Evolutionary conservation across 2,888 invertebrate genomes (phyloP).

Genomic region (Elmis aenea): DNA sequence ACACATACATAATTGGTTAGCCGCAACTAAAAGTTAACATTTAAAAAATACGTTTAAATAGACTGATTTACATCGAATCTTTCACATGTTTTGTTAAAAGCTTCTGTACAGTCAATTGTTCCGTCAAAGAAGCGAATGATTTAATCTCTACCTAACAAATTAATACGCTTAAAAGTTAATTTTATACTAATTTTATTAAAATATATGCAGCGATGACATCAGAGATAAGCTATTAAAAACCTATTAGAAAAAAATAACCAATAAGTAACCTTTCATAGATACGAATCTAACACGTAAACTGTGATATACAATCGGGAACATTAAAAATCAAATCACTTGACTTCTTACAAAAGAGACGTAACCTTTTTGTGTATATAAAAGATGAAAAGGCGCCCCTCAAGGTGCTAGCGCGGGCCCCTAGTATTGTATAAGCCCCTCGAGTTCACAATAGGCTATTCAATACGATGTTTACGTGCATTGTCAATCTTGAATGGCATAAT

Average conservation of each 20-base stretch:
- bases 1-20: too few species aligned
- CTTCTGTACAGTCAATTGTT: too few species aligned
- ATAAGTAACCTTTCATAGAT: slow-evolving; percentile 9
- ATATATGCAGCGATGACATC: slow-evolving; percentile 14
- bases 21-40: too few species aligned
- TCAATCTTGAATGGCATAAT: slow-evolving; percentile 38
- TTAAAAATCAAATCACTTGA: slow-evolving; percentile 38
- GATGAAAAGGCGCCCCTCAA: slow-evolving; percentile 19
- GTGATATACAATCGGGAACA: slow-evolving; percentile 14
- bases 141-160: too few species aligned
- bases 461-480: slow-evolving; percentile 42
- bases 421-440: slow-evolving; percentile 22
- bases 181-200: slow-evolving; percentile 7
- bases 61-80: too few species aligned
- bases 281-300: too few species aligned
- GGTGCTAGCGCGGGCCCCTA: slow-evolving; percentile 23
- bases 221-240: slow-evolving; percentile 12
- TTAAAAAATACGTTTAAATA: too few species aligned
- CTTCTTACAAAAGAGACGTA: slow-evolving; percentile 33
- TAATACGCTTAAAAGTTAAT: too few species aligned
- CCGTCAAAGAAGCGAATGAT: too few species aligned
- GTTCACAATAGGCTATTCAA: slow-evolving; percentile 31
- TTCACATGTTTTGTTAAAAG: too few species aligned
- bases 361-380: slow-evolving; percentile 14
- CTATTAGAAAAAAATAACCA: slow-evolving; percentile 3